Base-by-base conservation (phyloP, 2,797 vertebrate species). In the Xenopus petersii region DNA sequence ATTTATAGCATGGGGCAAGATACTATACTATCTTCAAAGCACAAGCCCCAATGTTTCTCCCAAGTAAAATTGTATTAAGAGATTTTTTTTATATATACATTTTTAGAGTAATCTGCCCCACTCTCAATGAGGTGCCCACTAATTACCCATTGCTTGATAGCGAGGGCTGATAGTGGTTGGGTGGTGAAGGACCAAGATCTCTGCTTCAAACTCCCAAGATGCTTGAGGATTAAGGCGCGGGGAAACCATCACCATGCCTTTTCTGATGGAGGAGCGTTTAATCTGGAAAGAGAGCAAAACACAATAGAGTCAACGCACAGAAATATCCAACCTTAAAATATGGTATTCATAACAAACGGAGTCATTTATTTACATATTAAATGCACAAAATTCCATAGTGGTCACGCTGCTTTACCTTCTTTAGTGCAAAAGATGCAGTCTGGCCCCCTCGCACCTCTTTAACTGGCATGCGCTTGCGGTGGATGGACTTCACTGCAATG, bases 161-260 rank as follows among this genome's bases (percentile, higher is more conserved):
- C 96, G 92, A 0, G 96, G 95, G 17, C 95, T 95, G 83, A 98
- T 98, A 10, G 96, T 98, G 58, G 96, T 98, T 3, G 96, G 96
- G 70, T 98, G 96, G 83, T 98, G 96, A 3, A 98, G 89, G 70
- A 98, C 95, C 64, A 98, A 86, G 82, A 98, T 98, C 87, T 98
- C 96, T 0, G 96, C 96, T 87, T 98, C 96, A 83, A 98, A 98
- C 86, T 98, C 96, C 96, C 96, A 98, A 0, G 94, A 97, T 0
- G 96, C 96, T 82, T 95, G 95, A 55, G 96, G 96, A 83, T 93
- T 95, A 80, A 98, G 75, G 68, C 93, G 94, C 0, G 95, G 95
- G 2, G 95, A 96, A 58, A 98, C 94, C 96, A 98, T 98, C 80
- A 98, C 96, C 96, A 98, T 98, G 75, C 96, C 96, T 81, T 98